Base-by-base conservation (phyloP, 2,797 vertebrate genomes). In the Ara ararauna region DNA sequence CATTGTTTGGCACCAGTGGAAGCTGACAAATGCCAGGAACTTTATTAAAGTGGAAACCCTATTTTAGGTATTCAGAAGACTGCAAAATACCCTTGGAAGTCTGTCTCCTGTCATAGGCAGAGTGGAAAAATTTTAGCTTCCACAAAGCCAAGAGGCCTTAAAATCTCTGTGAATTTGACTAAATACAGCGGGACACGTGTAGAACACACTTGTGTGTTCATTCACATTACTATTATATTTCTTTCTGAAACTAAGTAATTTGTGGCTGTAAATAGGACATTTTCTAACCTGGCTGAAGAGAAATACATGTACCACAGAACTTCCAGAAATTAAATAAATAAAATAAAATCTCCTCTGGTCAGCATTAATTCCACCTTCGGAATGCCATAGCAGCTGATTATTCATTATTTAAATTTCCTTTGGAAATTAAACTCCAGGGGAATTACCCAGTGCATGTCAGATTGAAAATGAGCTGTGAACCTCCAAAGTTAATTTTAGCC, bases 401-500 rank as follows among this genome's bases (percentile, higher is more conserved):
- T 87, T 89, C 61, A 56, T 83, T 81, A 87, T 67, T 95, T 91
- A 90, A 93, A 82, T 74, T 94, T 85, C 68, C 87, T 92, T 85
- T 85, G 70, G 72, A 87, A 93, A 94, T 91, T 90, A 79, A 96
- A 94, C 84, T 95, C 89, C 30, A 64, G 61, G 62, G 76, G 77
- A 93, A 90, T 93, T 94, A 87, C 68, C 87, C 73, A 88, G 87
- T 56, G 80, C 60, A 70, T 61, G 77, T 60, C 90, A 89, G 73
- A 68, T 45, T 82, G 42, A 79, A 89, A 81, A 79, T 34, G 66
- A 93, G 58, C 78, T 82, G 36, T 2, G 16, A 80, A 74, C 50
- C 81, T 84, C 71, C 42, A 58, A 79, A 87, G 80, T 90, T 90
- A 93, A 93, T 96, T 97, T 94, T 56, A 95, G 83, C 64, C 65